phyloP scores from a whole-genome alignment of 1,140 invertebrate species.

The Drosophila baimaii region DNA sequence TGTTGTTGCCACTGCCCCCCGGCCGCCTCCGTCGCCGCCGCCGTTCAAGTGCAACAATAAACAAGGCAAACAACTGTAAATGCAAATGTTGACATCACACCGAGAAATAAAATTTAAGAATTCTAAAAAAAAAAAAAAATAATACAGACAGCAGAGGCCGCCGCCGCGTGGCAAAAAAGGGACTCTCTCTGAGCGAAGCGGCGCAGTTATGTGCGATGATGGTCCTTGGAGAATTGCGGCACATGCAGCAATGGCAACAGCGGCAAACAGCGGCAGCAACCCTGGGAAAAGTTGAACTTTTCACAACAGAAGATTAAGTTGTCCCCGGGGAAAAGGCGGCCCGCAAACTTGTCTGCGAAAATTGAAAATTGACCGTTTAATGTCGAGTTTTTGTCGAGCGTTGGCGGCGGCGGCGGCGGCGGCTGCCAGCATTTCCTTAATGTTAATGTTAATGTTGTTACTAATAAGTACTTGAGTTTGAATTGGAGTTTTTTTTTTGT shows the following conservation, averaged over 20 bases:
- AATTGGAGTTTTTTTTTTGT: conserved; percentile 10
- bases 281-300: conserved; percentile 77
- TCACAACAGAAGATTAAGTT: conserved; percentile 82
- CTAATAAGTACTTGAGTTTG: conserved; percentile 75
- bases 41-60: conserved; percentile 71
- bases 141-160: conserved; percentile 22
- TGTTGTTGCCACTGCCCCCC: no score
- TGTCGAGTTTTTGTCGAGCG: conserved; percentile 37
- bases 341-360: conserved; percentile 70
- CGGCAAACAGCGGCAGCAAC: conserved; percentile 29
- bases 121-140: background rate
- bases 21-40: conserved; percentile 1
- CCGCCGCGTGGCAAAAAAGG: conserved; percentile 65
- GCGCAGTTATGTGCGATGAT: conserved; percentile 53
- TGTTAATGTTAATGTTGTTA: conserved; percentile 40
- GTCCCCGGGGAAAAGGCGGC: conserved; percentile 61
- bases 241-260: conserved; percentile 58
- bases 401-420: background rate
- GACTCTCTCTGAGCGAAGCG: conserved; percentile 16
- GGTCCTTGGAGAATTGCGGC: conserved; percentile 75
- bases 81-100: conserved; percentile 80
- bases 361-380: conserved; percentile 84
- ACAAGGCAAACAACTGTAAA: conserved; percentile 76
- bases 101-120: conserved; percentile 39
- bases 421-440: conserved; percentile 53